phyloP scores from a whole-genome alignment of 2,113 vertebrate genomes.

The Vicugna pacos region DNA sequence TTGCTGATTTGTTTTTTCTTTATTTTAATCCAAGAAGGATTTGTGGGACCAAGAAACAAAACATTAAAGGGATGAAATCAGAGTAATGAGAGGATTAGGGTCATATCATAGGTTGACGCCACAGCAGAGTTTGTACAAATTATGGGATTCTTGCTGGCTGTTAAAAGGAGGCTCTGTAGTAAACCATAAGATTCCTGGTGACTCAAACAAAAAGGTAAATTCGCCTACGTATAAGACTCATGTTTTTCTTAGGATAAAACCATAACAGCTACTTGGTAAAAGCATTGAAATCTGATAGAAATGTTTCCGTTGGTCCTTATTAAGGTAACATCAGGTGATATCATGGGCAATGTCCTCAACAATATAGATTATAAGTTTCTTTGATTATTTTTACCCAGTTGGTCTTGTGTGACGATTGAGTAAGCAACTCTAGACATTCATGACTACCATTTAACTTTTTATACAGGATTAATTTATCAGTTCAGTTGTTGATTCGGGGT shows the following conservation, averaged over 20 bases:
- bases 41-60: background rate
- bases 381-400: background rate
- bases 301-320: background rate
- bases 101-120: background rate
- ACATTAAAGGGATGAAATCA: background rate
- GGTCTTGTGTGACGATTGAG: background rate
- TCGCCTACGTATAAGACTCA: background rate
- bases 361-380: background rate
- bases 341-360: background rate
- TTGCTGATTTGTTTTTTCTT: background rate
- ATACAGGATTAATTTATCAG: background rate
- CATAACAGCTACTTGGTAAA: background rate
- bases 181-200: background rate
- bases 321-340: background rate
- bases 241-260: constrained; percentile 14
- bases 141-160: background rate
- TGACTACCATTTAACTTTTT: background rate
- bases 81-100: background rate
- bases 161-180: background rate
- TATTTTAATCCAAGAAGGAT: constrained; percentile 17
- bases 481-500: background rate
- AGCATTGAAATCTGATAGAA: background rate
- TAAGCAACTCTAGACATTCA: background rate
- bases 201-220: background rate
- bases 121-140: background rate